Percentiles rank a stretch among this genome's conserved stretches.
Evolutionary conservation across 2,113 vertebrate species (phyloP).

Genomic region (Panthera uncia): DNA sequence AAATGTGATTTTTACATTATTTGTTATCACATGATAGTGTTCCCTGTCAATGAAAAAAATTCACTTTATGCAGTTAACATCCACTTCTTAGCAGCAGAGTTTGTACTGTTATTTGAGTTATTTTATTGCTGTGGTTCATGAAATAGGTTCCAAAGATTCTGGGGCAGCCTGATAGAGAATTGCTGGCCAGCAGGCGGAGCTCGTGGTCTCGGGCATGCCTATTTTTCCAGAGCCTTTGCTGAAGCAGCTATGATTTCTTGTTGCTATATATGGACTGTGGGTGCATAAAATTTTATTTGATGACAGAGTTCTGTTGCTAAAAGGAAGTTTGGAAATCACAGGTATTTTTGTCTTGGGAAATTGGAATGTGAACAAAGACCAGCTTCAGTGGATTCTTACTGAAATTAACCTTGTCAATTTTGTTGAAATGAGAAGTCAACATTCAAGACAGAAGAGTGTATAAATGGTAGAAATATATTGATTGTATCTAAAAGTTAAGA

Average conservation of each 20-base stretch:
- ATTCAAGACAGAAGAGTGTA: neutral
- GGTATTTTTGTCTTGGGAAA: neutral
- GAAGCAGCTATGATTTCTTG: neutral
- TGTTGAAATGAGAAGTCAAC: neutral
- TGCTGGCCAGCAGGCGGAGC: conserved; percentile 52
- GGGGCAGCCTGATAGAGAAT: neutral
- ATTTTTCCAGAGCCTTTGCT: neutral
- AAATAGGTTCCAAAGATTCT: neutral
- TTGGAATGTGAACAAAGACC: neutral
- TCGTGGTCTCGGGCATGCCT: neutral
- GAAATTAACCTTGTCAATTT: neutral
- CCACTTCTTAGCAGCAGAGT: neutral
- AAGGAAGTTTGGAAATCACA: neutral
- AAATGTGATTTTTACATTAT: neutral
- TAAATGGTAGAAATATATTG: neutral
- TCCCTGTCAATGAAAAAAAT: neutral
- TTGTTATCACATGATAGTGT: neutral
- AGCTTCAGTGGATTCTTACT: neutral
- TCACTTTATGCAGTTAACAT: neutral
- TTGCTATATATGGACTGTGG: neutral
- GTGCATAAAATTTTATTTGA: neutral
- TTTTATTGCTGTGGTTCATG: neutral
- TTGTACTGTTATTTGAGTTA: neutral
- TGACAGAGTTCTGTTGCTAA: neutral
- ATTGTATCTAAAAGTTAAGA: neutral